phyloP scores from a whole-genome alignment of 1,140 invertebrate species.

The Diprion similis region DNA sequence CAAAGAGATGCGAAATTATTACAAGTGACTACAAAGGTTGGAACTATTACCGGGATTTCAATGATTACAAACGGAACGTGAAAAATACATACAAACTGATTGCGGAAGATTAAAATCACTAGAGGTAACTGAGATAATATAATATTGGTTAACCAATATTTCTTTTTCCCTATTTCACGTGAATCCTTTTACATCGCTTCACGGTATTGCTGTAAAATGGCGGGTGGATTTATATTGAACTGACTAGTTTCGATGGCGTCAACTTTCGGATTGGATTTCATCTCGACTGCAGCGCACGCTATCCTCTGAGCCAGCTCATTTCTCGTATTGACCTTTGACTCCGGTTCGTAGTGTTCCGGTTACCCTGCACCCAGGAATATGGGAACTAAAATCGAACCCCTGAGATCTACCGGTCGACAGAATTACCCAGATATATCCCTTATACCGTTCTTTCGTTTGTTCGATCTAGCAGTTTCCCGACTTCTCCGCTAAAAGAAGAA shows the following conservation, averaged over 20 bases:
- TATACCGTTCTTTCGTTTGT: not conserved
- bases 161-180: no score
- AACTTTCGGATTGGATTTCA: constrained; percentile 2
- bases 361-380: not conserved
- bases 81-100: no score
- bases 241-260: not conserved
- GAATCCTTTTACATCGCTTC: no score
- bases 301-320: not conserved
- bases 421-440: not conserved
- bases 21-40: no score
- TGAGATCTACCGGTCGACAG: not conserved
- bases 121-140: no score
- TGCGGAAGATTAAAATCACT: no score
- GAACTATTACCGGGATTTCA: no score
- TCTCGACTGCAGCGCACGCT: not conserved
- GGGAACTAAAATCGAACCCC: not conserved
- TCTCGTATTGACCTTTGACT: not conserved
- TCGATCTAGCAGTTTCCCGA: not conserved
- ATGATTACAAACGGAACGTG: no score
- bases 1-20: no score
- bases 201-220: no score
- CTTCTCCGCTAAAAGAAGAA: not conserved
- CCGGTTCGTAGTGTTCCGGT: not conserved
- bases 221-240: no score
- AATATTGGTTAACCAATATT: no score